Evolutionary conservation across 2,888 invertebrate species (phyloP), one percentile per base, ranked within the genome.

Genomic region (Heliconius ethilla): DNA sequence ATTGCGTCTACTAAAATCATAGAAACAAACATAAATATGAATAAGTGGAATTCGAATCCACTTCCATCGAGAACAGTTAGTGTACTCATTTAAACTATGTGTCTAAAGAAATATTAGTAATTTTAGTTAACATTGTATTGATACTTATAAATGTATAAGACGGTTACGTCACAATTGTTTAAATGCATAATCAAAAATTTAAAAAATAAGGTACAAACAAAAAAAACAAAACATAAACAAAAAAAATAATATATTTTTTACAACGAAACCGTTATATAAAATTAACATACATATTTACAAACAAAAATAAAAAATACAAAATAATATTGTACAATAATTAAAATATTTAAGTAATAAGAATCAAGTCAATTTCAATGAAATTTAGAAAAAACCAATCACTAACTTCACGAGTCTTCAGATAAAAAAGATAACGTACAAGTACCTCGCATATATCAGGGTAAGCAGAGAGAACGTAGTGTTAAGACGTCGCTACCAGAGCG

Each of bases 231-330:
- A 85, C 75, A 81, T 83, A 86, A 85, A 83, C 84, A 86, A 88
- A 86, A 88, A 85, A 87, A 88, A 89, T 83, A 76, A 89, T 83
- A 77, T 70, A 73, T 78, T 81, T 72, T 77, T 77, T 29, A 70
- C 67, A 78, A 79, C 76, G 76, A 79, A 79, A 81, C 72, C 62
- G 88, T 92, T 91, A 91, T 91, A 92, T 92, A 87, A 84, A 82
- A 82, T 78, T 77, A 80, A 83, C 86, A 84, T 90, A 92, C 90
- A 89, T 89, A 82, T 82, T 75, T 81, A 75, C 76, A 92, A 91
- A 80, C 78, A 75, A 63, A 59, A 81, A 70, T 63, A 74, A 67
- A 74, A 40, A 72, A 76, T 62, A 76, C 75, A 76, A 78, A 75
- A 15, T 67, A 33, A 5, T 63, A 78, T 75, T 37, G 66, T 70